A percentile compares a stretch with the other conserved stretches of the same genome.
These are phyloP conservation scores for Morus bassanus DNA, from an alignment of 2,797 vertebrate genomes.

Conservation along the genomic window DNA sequence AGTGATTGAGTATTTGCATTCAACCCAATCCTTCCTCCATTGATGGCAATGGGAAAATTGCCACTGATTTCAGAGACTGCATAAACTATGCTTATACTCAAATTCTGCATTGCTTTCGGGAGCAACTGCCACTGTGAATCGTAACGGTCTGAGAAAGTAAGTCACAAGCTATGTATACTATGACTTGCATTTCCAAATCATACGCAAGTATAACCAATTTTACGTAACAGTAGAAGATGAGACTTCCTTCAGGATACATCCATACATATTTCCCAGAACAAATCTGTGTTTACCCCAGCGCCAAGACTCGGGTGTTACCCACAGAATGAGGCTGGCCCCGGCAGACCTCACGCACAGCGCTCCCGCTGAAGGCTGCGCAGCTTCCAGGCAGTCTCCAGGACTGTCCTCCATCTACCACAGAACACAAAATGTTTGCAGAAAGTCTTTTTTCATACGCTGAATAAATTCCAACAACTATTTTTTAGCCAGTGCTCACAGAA, in stretches of 20 bases:
- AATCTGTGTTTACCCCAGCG: neutral
- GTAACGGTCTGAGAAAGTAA: neutral
- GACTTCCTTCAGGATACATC: neutral
- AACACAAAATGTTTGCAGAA: neutral
- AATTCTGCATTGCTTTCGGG: slow-evolving; percentile 30
- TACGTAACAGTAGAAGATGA: neutral
- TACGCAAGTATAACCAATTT: neutral
- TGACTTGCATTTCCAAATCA: slow-evolving; percentile 14
- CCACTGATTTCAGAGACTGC: neutral
- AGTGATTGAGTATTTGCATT: neutral
- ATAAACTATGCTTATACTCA: neutral
- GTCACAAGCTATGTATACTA: neutral
- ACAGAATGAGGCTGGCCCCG: accelerated
- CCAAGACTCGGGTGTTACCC: neutral
- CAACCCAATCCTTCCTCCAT: neutral
- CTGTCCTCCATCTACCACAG: neutral
- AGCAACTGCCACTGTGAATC: slow-evolving; percentile 8
- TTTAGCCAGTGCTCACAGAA: neutral
- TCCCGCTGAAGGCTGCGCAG: accelerated
- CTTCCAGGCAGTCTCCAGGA: neutral
- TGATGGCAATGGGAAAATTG: neutral
- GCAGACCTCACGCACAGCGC: neutral
- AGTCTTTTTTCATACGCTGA: neutral
- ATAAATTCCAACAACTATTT: neutral
- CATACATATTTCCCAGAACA: neutral